A percentile compares a stretch with the other conserved stretches of the same genome.
Conservation (phyloP, 1,140 invertebrate species). For the Procambarus virginalis region DNA sequence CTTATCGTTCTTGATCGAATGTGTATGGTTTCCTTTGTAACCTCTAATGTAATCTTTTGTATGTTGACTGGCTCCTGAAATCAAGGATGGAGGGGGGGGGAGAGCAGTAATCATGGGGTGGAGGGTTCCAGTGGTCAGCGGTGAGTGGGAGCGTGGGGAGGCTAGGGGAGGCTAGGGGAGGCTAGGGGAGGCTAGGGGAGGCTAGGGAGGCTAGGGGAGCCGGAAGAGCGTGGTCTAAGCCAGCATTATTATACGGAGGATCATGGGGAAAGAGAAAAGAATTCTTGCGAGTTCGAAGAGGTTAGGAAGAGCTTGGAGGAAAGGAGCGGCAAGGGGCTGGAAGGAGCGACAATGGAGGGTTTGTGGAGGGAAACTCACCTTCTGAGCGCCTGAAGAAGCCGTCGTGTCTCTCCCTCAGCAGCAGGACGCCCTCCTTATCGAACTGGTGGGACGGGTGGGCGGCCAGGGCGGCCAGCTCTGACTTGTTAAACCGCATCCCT, state of each 20-base stretch:
- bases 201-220: neutral
- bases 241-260: neutral
- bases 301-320: too few species aligned
- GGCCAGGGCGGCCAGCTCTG: conserved; percentile 88
- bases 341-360: neutral
- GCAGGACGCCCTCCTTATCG: conserved; percentile 92
- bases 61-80: too few species aligned
- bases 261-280: neutral
- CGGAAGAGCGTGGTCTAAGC: neutral
- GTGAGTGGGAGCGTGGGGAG: too few species aligned
- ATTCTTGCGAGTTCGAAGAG: too few species aligned
- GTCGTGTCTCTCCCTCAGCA: conserved; percentile 90
- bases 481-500: conserved; percentile 91
- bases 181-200: neutral
- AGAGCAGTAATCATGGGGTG: too few species aligned
- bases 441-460: conserved; percentile 90
- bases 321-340: neutral
- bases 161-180: too few species aligned
- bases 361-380: conserved; percentile 79
- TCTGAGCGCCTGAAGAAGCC: conserved; percentile 88
- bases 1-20: too few species aligned
- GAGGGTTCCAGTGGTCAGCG: too few species aligned
- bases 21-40: too few species aligned
- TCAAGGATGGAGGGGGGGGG: too few species aligned
- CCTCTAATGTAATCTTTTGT: too few species aligned